Conservation (phyloP, 2,888 invertebrate species). For the Scaptomyza parva region DNA sequence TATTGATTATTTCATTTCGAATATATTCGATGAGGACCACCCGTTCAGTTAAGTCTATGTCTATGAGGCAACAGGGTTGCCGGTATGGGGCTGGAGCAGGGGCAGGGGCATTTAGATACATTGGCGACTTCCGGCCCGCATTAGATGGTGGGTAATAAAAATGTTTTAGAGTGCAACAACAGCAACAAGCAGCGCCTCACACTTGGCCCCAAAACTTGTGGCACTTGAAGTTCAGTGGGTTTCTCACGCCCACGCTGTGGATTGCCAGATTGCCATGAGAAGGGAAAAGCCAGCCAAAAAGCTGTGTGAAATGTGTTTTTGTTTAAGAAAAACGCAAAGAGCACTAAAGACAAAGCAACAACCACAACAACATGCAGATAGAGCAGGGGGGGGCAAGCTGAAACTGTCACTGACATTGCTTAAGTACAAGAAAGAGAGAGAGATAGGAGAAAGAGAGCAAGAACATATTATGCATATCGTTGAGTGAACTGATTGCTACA, state of each 20-base stretch:
- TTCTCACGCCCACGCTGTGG: conserved; percentile 74
- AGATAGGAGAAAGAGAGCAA: conserved; percentile 4
- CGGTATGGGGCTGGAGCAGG: too few relatives aligned
- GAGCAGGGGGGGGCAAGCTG: background rate
- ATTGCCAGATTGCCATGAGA: conserved; percentile 63
- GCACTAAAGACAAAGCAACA: conserved; percentile 28
- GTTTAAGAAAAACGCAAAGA: conserved; percentile 27
- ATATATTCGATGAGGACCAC: conserved; percentile 25
- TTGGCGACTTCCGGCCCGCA: conserved; percentile 66
- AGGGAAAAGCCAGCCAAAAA: conserved; percentile 63
- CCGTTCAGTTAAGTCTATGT: conserved; percentile 22
- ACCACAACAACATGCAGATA: background rate
- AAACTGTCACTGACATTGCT: conserved; percentile 42
- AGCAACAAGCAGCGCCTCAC: conserved; percentile 23
- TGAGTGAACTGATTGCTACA: conserved; percentile 59
- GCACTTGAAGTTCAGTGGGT: conserved; percentile 73
- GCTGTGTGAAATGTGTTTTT: conserved; percentile 61
- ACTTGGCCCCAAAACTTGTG: conserved; percentile 43
- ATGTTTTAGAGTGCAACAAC: conserved; percentile 16
- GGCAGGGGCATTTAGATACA: conserved; percentile 2
- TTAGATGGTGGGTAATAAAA: conserved; percentile 49
- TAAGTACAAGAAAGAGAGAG: background rate
- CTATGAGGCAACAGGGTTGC: background rate
- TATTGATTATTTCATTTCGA: conserved; percentile 42
- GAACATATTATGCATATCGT: conserved; percentile 53